Evolutionary conservation across 2,888 invertebrate genomes (phyloP).

Genomic region (Orthosia incerta): DNA sequence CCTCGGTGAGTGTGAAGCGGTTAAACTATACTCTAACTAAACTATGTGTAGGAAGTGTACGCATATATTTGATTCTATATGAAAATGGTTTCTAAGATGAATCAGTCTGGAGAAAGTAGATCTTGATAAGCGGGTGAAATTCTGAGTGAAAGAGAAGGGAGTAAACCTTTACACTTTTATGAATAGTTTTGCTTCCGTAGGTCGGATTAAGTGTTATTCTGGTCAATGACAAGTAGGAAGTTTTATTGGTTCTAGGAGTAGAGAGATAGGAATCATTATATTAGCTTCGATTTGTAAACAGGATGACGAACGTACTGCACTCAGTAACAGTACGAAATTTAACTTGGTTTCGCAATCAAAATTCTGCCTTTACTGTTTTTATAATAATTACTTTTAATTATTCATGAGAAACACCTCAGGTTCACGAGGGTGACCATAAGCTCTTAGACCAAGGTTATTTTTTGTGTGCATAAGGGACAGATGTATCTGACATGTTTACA

Average conservation of each 20-base stretch:
- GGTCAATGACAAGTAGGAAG: too few species aligned
- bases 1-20: conserved; percentile 84
- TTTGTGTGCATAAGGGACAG: too few species aligned
- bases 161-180: neutral
- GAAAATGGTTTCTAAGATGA: neutral
- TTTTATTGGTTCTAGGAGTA: too few species aligned
- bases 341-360: too few species aligned
- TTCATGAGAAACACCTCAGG: conserved; percentile 15
- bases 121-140: too few species aligned
- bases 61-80: neutral
- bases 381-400: conserved; percentile 12
- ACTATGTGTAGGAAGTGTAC: conserved; percentile 45
- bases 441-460: neutral
- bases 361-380: too few species aligned
- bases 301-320: too few species aligned
- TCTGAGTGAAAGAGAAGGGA: neutral
- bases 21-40: conserved; percentile 61
- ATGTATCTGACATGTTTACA: too few species aligned
- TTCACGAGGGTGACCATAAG: neutral
- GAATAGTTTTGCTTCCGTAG: neutral
- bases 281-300: too few species aligned
- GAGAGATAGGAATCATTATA: too few species aligned
- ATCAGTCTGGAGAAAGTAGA: neutral
- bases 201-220: too few species aligned
- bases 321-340: too few species aligned